Base-by-base conservation (phyloP, 2,113 vertebrate genomes). In the Megalops atlanticus region DNA sequence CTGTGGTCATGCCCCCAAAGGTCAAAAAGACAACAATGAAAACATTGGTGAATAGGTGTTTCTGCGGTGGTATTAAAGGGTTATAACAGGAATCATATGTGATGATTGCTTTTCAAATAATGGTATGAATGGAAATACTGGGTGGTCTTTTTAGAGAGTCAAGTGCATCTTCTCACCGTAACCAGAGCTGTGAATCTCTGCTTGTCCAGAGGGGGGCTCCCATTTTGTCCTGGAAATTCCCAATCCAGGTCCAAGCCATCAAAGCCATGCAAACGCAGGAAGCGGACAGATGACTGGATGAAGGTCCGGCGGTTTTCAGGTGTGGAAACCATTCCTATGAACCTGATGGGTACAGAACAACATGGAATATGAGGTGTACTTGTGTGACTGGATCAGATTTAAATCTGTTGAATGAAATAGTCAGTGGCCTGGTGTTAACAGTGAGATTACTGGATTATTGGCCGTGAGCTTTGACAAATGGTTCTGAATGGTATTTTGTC, bases 181-280 rank as follows among this genome's bases (percentile, higher is more conserved):
- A 95, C 82, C 54, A 97, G 86, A 71, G 89, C 58, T 0, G 95
- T 94, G 86, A 98, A 97, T 81, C 92, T 94, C 35, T 86, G 6
- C 86, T 89, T 96, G 91, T 97, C 95, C 18, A 87, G 74, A 1
- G 54, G 0, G 8, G 93, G 85, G 84, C 96, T 96, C 36, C 95
- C 96, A 16, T 92, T 92, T 15, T 94, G 90, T 16, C 90, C 96
- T 14, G 96, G 95, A 69, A 94, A 97, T 79, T 97, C 93, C 96
- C 96, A 97, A 79, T 91, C 95, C 39, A 96, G 69, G 78, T 97
- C 96, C 79, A 98, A 24, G 0, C 96, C 95, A 1, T 98, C 95
- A 87, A 97, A 98, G 2, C 88, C 88, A 41, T 97, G 85, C 54
- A 86, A 79, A 14, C 89, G 92, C 82, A 97, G 90, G 87, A 91